Evolutionary conservation across 1,140 invertebrate species (phyloP).

Genomic region (Drosophila dunni): DNA sequence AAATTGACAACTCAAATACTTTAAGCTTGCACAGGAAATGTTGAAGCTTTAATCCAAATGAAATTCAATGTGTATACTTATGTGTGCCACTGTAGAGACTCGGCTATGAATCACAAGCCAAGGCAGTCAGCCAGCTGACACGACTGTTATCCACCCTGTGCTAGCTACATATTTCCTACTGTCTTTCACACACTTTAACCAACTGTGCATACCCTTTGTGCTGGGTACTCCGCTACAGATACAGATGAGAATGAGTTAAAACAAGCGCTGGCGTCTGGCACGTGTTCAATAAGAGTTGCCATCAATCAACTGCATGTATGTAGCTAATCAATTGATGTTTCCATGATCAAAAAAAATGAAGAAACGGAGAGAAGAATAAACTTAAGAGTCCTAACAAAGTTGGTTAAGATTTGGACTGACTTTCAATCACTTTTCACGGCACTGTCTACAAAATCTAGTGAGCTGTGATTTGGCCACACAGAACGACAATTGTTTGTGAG

Average conservation of each 20-base stretch:
- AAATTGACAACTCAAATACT: background rate
- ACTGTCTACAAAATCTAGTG: slow-evolving; percentile 20
- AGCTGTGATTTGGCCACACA: slow-evolving; percentile 14
- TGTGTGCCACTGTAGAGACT: background rate
- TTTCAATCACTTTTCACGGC: slow-evolving; percentile 31
- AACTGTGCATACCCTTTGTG: no score
- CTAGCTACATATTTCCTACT: no score
- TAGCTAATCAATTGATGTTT: slow-evolving; percentile 46
- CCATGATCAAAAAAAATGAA: slow-evolving; percentile 2
- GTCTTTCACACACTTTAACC: no score
- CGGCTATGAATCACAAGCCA: no score
- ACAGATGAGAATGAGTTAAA: background rate
- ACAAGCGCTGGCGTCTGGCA: slow-evolving; percentile 16
- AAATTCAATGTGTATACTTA: background rate
- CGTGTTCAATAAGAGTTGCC: slow-evolving; percentile 26
- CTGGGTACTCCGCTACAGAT: no score
- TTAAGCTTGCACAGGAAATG: background rate
- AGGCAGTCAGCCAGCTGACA: no score
- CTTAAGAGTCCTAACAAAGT: slow-evolving; percentile 19
- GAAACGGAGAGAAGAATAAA: background rate
- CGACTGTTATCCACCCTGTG: no score
- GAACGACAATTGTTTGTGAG: slow-evolving; percentile 30
- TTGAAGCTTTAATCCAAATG: background rate
- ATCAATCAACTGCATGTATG: slow-evolving; percentile 44
- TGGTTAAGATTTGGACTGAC: background rate